These are phyloP conservation scores for Brenthis ino DNA, from an alignment of 2,888 invertebrate species.

Conservation along the genomic window DNA sequence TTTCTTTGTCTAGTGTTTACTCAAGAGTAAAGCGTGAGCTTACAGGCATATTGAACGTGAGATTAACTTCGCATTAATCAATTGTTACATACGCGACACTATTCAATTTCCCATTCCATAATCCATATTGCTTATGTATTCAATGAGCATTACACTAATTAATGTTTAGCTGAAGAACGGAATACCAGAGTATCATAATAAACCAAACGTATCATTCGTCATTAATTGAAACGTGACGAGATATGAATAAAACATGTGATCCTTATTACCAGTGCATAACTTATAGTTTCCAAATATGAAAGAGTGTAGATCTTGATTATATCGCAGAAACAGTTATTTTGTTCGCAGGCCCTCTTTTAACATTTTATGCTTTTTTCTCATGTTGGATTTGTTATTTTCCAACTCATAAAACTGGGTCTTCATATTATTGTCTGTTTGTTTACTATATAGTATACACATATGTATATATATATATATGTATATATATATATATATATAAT, in stretches of 20 bases:
- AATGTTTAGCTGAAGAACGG: conserved; percentile 30
- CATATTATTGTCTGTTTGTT: too few relatives aligned
- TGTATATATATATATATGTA: too few relatives aligned
- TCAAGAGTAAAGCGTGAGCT: background rate
- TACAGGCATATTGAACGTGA: background rate
- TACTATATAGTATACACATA: too few relatives aligned
- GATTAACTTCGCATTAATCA: conserved; percentile 9
- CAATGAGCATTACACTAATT: conserved; percentile 27
- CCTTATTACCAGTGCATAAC: conserved; percentile 46
- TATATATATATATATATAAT: too few relatives aligned
- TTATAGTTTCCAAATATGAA: conserved; percentile 44
- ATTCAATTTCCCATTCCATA: conserved; percentile 7
- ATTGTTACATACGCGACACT: background rate
- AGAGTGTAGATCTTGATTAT: conserved; percentile 25
- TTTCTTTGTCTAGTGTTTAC: too few relatives aligned
- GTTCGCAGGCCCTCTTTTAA: conserved; percentile 68
- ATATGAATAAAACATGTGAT: conserved; percentile 39
- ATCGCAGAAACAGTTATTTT: conserved; percentile 43
- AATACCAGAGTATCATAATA: conserved; percentile 49
- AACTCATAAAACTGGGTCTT: too few relatives aligned
- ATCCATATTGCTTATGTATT: conserved; percentile 21
- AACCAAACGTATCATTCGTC: conserved; percentile 52
- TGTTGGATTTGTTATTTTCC: conserved; percentile 19
- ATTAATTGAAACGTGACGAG: conserved; percentile 66
- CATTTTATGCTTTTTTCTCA: conserved; percentile 40